Conservation (phyloP, 1,140 invertebrate genomes). For the Thaumetopoea pityocampa region DNA sequence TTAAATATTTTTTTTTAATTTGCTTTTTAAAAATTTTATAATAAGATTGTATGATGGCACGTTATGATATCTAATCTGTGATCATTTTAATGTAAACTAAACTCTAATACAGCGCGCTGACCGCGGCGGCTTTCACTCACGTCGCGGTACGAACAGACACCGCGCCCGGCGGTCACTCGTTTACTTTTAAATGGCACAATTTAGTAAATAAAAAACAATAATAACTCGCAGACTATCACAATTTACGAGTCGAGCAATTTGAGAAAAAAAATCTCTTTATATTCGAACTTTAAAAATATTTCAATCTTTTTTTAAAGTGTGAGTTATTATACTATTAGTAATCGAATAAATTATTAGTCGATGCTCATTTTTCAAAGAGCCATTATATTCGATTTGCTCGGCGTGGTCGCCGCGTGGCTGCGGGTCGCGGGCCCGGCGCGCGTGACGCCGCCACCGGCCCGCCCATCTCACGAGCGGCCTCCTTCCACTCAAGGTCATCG, state of each 20-base stretch:
- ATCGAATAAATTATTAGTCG: too few relatives aligned
- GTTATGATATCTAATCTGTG: too few relatives aligned
- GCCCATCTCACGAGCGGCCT: conserved; percentile 69
- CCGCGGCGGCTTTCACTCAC: conserved; percentile 58
- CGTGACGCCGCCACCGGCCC: conserved; percentile 71
- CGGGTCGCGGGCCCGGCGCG: conserved; percentile 40
- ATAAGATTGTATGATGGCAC: too few relatives aligned
- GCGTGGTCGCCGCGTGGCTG: too few relatives aligned
- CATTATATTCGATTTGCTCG: too few relatives aligned
- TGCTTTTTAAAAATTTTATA: too few relatives aligned
- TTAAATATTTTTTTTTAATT: too few relatives aligned
- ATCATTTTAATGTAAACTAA: conserved; percentile 51
- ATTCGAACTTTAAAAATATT: too few relatives aligned
- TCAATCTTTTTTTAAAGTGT: too few relatives aligned
- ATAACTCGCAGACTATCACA: background rate
- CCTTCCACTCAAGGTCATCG: conserved; percentile 68
- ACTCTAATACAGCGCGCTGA: conserved; percentile 29
- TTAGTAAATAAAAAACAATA: conserved; percentile 16
- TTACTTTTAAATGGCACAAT: conserved; percentile 27
- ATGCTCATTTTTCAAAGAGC: too few relatives aligned
- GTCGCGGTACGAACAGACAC: conserved; percentile 47
- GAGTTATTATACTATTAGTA: too few relatives aligned
- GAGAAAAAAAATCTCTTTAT: background rate
- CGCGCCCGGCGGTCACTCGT: conserved; percentile 35
- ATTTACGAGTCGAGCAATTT: background rate